Percentiles rank a stretch among this genome's conserved stretches.
phyloP scores from a whole-genome alignment of 1,140 invertebrate genomes.

The Drosophila arizonae region DNA sequence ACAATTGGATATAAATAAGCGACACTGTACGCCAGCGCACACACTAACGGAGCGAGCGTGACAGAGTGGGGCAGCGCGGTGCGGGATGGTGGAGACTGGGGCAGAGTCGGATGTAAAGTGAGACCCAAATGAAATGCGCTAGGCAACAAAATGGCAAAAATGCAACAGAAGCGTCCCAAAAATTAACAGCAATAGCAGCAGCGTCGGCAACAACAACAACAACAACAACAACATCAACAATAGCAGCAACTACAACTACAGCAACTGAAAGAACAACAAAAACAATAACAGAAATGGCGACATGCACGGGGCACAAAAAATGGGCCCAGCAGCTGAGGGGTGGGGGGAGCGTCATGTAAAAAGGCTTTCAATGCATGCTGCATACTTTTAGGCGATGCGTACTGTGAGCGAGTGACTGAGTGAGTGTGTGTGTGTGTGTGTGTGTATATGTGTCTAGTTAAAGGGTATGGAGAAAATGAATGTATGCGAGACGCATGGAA shows the following conservation, averaged over 20 bases:
- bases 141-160: slow-evolving; percentile 59
- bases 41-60: slow-evolving; percentile 30
- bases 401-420: slow-evolving; percentile 13
- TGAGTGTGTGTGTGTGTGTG: slow-evolving; percentile 18
- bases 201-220: slow-evolving; percentile 22
- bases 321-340: background rate
- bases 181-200: slow-evolving; percentile 72
- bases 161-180: slow-evolving; percentile 70
- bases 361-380: slow-evolving; percentile 74
- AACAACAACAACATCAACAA: slow-evolving; percentile 54
- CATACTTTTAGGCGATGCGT: slow-evolving; percentile 74
- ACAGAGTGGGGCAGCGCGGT: background rate
- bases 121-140: slow-evolving; percentile 52
- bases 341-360: slow-evolving; percentile 60
- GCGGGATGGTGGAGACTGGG: no score
- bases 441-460: slow-evolving; percentile 8
- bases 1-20: slow-evolving; percentile 82
- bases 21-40: slow-evolving; percentile 38
- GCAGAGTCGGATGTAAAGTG: slow-evolving; percentile 33
- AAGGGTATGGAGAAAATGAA: slow-evolving; percentile 20
- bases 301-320: slow-evolving; percentile 45
- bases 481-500: slow-evolving; percentile 56
- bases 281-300: slow-evolving; percentile 52
- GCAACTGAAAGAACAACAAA: slow-evolving; percentile 20
- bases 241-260: slow-evolving; percentile 44